Conservation (phyloP, 2,113 vertebrate species). For the Caretta caretta region DNA sequence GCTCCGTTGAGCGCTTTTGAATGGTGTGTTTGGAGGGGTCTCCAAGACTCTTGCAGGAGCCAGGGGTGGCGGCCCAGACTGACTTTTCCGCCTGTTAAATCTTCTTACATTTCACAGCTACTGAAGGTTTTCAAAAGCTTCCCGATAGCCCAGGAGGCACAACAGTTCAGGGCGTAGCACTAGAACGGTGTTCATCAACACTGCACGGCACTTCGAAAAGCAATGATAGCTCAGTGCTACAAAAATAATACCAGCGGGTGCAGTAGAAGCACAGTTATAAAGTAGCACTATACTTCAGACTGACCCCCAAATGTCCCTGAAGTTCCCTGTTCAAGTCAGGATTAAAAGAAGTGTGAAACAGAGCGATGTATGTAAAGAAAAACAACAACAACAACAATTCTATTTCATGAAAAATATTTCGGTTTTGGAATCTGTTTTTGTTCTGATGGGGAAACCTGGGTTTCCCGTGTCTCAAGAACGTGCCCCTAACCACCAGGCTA, state of each 20-base stretch:
- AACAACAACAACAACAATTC: not conserved
- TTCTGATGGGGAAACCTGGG: not conserved
- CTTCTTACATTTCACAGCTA: slow-evolving; percentile 8
- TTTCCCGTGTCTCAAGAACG: not conserved
- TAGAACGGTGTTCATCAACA: slow-evolving; percentile 19
- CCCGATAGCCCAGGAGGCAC: slow-evolving; percentile 37
- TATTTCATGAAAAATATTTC: not conserved
- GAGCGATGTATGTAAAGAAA: not conserved
- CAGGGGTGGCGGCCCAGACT: not conserved
- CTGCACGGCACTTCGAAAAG: slow-evolving; percentile 43
- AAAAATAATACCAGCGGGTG: slow-evolving; percentile 9
- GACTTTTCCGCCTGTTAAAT: slow-evolving; percentile 28
- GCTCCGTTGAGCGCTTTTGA: not conserved
- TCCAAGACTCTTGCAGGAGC: not conserved
- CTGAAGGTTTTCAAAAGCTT: slow-evolving; percentile 47
- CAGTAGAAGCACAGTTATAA: slow-evolving; percentile 35
- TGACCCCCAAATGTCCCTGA: not conserved
- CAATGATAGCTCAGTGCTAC: slow-evolving; percentile 12
- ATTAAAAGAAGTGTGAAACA: not conserved
- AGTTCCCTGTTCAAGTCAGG: not conserved
- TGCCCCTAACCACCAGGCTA: not conserved
- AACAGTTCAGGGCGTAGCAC: slow-evolving; percentile 40
- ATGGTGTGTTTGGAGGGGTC: not conserved
- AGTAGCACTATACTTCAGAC: not conserved
- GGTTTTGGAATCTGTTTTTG: not conserved